A percentile compares a stretch with the other conserved stretches of the same genome.
Evolutionary conservation across 2,888 invertebrate species (phyloP).

Genomic region (Xylota sylvarum): DNA sequence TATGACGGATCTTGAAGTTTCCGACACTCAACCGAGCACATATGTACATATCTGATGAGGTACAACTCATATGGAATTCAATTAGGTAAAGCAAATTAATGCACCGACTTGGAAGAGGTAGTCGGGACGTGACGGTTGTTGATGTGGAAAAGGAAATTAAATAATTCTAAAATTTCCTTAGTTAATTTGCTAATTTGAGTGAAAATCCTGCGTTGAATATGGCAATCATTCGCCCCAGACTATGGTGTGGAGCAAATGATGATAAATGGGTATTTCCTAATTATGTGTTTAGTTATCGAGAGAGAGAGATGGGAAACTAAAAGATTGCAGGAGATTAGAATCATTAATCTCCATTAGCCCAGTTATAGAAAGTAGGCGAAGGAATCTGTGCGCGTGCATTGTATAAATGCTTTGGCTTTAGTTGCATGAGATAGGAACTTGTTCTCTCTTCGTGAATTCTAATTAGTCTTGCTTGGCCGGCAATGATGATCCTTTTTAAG

Average conservation of each 20-base stretch:
- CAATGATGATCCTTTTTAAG: neutral
- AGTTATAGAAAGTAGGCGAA: neutral
- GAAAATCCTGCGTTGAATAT: constrained; percentile 20
- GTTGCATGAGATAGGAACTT: neutral
- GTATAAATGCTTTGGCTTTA: neutral
- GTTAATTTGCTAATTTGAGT: constrained; percentile 18
- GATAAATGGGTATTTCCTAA: constrained; percentile 38
- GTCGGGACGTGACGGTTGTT: constrained; percentile 6
- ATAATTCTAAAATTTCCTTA: constrained; percentile 13
- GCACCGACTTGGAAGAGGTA: constrained; percentile 18
- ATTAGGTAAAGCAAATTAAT: constrained; percentile 32
- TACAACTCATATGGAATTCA: constrained; percentile 31
- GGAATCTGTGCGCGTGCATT: neutral
- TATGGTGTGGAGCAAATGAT: neutral
- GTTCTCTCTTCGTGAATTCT: neutral
- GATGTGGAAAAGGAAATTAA: constrained; percentile 22
- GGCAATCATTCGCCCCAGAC: neutral
- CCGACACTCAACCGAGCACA: neutral
- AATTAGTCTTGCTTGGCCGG: neutral
- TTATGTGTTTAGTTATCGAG: neutral
- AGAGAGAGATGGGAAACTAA: neutral
- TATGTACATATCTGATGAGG: neutral
- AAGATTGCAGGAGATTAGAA: neutral
- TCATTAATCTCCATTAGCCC: constrained; percentile 13
- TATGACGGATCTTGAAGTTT: neutral